phyloP scores from a whole-genome alignment of 2,888 invertebrate genomes.

The Brachypalpus laphriformis region DNA sequence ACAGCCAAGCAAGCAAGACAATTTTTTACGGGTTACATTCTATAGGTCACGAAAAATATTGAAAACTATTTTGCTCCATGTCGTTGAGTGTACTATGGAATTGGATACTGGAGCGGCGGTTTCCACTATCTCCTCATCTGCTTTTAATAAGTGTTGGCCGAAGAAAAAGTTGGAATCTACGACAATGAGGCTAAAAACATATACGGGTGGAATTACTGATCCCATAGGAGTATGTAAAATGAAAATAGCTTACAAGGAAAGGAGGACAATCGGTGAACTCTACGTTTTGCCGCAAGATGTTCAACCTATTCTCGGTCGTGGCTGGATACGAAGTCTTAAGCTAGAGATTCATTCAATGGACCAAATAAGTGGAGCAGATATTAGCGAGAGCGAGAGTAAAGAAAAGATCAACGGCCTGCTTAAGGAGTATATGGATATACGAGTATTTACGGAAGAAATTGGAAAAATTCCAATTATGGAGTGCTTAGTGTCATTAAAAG shows the following conservation, averaged over 20 bases:
- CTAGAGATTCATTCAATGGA: background rate
- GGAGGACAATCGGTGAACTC: too few species aligned
- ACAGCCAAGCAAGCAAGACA: too few species aligned
- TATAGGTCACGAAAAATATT: background rate
- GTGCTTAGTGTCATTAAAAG: background rate
- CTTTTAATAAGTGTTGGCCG: background rate
- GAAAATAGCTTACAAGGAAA: background rate
- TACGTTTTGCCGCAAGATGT: background rate
- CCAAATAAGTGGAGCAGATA: background rate
- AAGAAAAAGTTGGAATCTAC: background rate
- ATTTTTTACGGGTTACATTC: too few species aligned
- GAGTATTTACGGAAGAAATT: background rate
- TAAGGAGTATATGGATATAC: background rate
- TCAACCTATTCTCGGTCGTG: background rate
- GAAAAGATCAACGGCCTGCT: background rate
- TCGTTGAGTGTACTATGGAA: constrained; percentile 11
- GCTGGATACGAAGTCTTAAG: constrained; percentile 4
- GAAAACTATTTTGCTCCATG: constrained; percentile 3
- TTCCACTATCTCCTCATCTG: background rate
- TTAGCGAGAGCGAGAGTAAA: background rate
- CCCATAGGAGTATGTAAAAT: background rate
- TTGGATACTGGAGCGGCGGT: constrained; percentile 27
- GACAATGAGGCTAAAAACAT: background rate
- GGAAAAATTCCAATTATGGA: background rate
- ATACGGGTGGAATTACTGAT: constrained; percentile 6